Base-by-base conservation (phyloP, 2,888 invertebrate species). In the Nyleta sp. region DNA sequence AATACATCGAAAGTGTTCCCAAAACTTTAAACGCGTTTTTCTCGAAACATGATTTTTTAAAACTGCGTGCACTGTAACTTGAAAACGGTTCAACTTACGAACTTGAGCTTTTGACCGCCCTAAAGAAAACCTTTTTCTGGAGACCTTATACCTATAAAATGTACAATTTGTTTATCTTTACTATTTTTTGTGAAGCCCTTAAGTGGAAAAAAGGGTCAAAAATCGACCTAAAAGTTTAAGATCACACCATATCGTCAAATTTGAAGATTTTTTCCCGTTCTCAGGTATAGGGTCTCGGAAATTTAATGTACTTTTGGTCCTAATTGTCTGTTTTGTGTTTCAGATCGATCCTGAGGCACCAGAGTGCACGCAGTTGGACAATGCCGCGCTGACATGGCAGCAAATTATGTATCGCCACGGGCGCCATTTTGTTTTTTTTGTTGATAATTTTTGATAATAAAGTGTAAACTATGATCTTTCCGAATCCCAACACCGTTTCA, bases 161-260 rank as follows among this genome's bases (percentile, higher is more conserved):
- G 38, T 40, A 55, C 55, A 40, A 55, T 40, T 57, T 42, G 57
- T 57, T 57, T 57, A 42, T 42, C 42, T 57, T 57, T 40, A 57
- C 42, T 24, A 57, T 42, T 55, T 55, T 55, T 55, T 55, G 55
- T 55, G 40, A 55, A 55, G 22, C 55, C 24, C 55, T 55, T 22
- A 55, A 55, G 55, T 55, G 15, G n/a, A 50, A 55, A 55, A 55
- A 55, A 50, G 18, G 55, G 28, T 28, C n/a, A n/a, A 55, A 55
- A 55, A 55, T 55, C 55, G 55, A 55, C 55, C 55, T 55, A 40
- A 55, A 57, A 42, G 40, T 57, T 57, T 57, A 42, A 57, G 42
- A 57, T 57, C 57, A 42, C 42, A 57, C 42, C 55, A 55, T n/a
- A 55, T 40, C 40, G 55, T 55, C 55, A 55, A 55, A 55, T 55